A percentile compares a stretch with the other conserved stretches of the same genome.
Evolutionary conservation across 2,113 vertebrate genomes (phyloP).

Genomic region (Atherinomorus stipes): DNA sequence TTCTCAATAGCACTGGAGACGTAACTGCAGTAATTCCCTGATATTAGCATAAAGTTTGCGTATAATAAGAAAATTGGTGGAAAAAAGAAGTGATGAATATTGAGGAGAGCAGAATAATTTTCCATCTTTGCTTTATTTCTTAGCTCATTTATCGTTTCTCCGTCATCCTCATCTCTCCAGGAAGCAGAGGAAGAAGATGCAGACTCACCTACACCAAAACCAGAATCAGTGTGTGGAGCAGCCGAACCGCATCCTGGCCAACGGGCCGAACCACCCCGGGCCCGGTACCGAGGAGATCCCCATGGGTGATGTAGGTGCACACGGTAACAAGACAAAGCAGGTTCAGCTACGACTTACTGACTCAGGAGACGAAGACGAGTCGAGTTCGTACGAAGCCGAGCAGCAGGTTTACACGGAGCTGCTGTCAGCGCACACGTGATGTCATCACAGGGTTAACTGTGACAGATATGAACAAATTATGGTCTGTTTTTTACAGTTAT

Average conservation of each 20-base stretch:
- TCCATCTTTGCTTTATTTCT: background rate
- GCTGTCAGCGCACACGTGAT: too few relatives aligned
- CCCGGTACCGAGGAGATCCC: constrained; percentile 94
- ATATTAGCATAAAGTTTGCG: too few relatives aligned
- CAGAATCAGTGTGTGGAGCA: constrained; percentile 97
- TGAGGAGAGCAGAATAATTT: too few relatives aligned
- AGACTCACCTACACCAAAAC: constrained; percentile 93
- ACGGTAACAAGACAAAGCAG: constrained; percentile 4
- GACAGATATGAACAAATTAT: too few relatives aligned
- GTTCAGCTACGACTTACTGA: constrained; percentile 1
- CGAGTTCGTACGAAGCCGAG: background rate
- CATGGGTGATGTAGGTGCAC: constrained; percentile 92
- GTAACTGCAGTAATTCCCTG: too few relatives aligned
- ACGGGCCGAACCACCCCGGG: constrained; percentile 93
- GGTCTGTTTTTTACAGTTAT: too few relatives aligned
- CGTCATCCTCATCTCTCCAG: constrained; percentile 71
- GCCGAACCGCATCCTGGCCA: constrained; percentile 91
- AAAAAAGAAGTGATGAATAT: too few relatives aligned
- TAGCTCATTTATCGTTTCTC: constrained; percentile 22
- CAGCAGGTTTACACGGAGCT: too few relatives aligned
- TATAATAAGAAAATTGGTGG: too few relatives aligned
- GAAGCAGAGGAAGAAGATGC: constrained; percentile 96
- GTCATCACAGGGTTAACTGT: too few relatives aligned
- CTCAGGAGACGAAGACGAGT: constrained; percentile 2
- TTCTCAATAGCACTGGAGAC: too few relatives aligned